A percentile compares a stretch with the other conserved stretches of the same genome.
These are phyloP conservation scores for Pectinophora gossypiella DNA, from an alignment of 1,140 invertebrate species.

Conservation along the genomic window DNA sequence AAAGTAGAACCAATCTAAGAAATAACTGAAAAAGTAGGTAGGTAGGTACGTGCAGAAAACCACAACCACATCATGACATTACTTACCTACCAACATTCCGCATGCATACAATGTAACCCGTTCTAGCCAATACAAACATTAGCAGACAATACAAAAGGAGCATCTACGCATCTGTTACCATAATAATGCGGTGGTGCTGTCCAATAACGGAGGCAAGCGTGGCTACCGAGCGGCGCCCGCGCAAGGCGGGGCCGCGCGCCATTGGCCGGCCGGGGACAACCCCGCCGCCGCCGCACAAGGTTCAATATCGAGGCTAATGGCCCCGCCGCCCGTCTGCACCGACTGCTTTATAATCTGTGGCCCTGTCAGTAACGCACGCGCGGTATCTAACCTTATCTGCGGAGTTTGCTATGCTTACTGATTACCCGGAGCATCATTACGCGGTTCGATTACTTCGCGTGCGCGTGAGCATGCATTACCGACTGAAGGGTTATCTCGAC, in stretches of 20 bases:
- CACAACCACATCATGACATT: neutral
- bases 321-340: neutral
- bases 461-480: conserved; percentile 9
- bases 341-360: neutral
- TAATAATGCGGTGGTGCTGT: neutral
- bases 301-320: neutral
- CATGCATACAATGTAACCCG: neutral
- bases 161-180: neutral
- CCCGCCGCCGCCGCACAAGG: neutral
- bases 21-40: neutral
- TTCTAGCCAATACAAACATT: neutral
- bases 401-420: neutral
- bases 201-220: neutral
- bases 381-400: neutral
- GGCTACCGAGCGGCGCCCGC: too few relatives aligned
- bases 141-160: neutral
- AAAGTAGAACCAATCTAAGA: too few relatives aligned
- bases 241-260: conserved; percentile 11
- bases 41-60: neutral
- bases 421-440: neutral
- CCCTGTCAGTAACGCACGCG: neutral
- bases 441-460: neutral
- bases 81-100: neutral
- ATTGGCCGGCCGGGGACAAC: conserved; percentile 10
- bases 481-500: conserved; percentile 21